Evolutionary conservation across 1,140 invertebrate species (phyloP), one percentile per base, ranked within the genome.

Genomic region (Leptoteleia sp.): DNA sequence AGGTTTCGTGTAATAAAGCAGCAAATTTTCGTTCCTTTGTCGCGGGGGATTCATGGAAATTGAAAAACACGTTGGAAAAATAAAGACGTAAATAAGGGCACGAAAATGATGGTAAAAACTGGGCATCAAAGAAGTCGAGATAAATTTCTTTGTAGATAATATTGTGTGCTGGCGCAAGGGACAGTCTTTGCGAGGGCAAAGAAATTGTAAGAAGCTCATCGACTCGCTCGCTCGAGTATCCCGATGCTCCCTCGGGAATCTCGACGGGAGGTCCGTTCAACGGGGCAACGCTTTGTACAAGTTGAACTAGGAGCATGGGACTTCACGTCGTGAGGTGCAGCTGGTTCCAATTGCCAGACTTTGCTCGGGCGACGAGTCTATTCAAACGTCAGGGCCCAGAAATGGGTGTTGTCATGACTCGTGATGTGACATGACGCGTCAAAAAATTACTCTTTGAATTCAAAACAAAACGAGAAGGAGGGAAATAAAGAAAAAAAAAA

Each of bases 371-470:
- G 42, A 67, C 61, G 54, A 71, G 61, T 78, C 75, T 78, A 71
- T 78, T 78, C 75, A 78, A 78, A 72, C 42, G 67, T 78, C 76
- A 78, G 47, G 38, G 12, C 43, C 33, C 62, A 68, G 76, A 72
- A 77, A 78, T 72, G 54, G 47, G 54, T 67, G 67, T 67, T 78
- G 67, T 78, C 67, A 62, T 68, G 75, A 78, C 75, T 78, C 37
- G 38, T 72, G 75, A 78, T 72, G 57, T 72, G 76, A 78, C 76
- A 57, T 72, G 76, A 78, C 67, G 67, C 47, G 67, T 67, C 61
- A 72, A 55, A 68, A 78, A 71, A 78, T 78, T 67, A 68, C 62
- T 61, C 54, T 67, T 61, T 67, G 67, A 67, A 67, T 71, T 31
- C 22, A 61, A 78, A 67, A 67, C 52, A 52, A 57, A 54, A 65